Evolutionary conservation across 2,113 vertebrate genomes (phyloP), one percentile per base, ranked within the genome.

Genomic region (Aegithalos caudatus): DNA sequence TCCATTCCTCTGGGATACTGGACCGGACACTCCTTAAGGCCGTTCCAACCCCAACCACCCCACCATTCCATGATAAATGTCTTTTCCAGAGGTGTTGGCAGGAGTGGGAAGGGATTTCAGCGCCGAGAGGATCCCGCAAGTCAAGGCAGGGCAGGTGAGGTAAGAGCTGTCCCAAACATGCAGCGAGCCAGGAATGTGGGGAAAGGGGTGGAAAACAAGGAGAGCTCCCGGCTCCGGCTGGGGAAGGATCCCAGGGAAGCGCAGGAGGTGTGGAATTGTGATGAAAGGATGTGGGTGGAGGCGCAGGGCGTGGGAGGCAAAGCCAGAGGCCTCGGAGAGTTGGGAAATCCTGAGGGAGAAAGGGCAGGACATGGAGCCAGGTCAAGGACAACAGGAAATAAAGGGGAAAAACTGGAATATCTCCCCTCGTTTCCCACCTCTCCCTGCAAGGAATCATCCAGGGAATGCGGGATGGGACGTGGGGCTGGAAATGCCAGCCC

Each of bases 201-300:
- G 64, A 85, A 65, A 85, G 20, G 37, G 37, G 8, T 48, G 88
- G 31, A 78, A 96, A 94, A 84, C 62, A 69, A 8, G 62, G 58
- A 2, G 12, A 67, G 47, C 4, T 88, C 44, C 47, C 10, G 40
- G 84, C 53, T 88, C 2, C 0, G 0, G 19, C 70, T 7, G 28
- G 58, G 70, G 80, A 93, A 51, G 61, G 62, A 92, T 17, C 65
- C 44, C 25, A 1, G 48, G 66, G 78, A 89, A 56, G 89, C 14
- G 96, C 60, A 86, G 91, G 69, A 94, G 94, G 83, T 77, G 81
- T 81, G 94, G 84, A 61, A 56, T 81, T 80, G 84, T 53, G 90
- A 91, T 69, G 92, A 90, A 90, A 91, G 77, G 89, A n/a, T n/a
- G n/a, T n/a, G 95, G 95, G 95, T 77, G 94, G 86, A 92, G n/a